Base-by-base conservation (phyloP, 2,797 vertebrate species). In the Rhynchonycteris naso region DNA sequence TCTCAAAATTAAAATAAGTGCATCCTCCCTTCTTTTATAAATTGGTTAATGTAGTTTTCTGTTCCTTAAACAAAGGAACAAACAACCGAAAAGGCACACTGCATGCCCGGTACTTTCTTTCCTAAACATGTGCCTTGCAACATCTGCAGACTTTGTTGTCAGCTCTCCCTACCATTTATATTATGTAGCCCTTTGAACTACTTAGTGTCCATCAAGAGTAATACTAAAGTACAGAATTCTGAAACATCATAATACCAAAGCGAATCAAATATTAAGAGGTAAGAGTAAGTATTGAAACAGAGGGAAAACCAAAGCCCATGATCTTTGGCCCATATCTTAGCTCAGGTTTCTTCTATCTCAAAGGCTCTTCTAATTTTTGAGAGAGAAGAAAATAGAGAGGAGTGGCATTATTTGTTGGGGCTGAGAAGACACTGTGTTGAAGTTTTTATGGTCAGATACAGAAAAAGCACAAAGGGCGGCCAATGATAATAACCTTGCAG, bases 401-500 rank as follows among this genome's bases (percentile, higher is more conserved):
- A 71, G 10, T 78, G 22, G 1, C 59, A 54, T 66, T 87, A 75
- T 71, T 86, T 84, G 96, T 95, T 71, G 8, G 4, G 56, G 28
- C 58, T 91, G 35, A 90, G 74, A 90, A 94, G 72, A 75, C 86
- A 89, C 69, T 75, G 38, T 43, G 24, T 94, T 96, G 93, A 97
- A 95, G 76, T 83, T 95, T 95, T 93, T 93, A 88, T 91, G 86
- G 54, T 84, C 78, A 89, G 75, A 95, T 91, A 85, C 59, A 97
- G 86, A 93, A 96, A 96, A 97, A 94, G 22, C 56, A 59, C 69
- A 65, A 76, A 74, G 75, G 92, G 93, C 93, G 47, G 91, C 95
- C 71, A 79, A 12, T 66, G 78, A 22, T 88, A 95, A 96, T 96
- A 96, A 96, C 93, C 92, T 96, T 92, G 82, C 90, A 94, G 80